Base-by-base conservation (phyloP, 2,797 vertebrate species). In the Odontamblyopus rebecca region DNA sequence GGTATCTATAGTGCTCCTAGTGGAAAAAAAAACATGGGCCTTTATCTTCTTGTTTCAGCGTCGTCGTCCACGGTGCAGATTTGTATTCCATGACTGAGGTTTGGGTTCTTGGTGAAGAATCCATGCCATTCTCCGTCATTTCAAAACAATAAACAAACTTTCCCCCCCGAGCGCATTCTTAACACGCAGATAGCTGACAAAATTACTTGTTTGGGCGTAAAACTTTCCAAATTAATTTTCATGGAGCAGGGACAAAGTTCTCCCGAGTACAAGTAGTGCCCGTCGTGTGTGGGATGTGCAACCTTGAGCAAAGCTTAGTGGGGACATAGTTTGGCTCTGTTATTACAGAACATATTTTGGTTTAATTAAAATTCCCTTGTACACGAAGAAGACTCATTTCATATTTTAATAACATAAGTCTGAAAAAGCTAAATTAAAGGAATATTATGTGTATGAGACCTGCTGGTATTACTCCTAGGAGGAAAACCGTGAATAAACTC, bases 81-180 rank as follows among this genome's bases (percentile, higher is more conserved):
- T 29, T 51, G 44, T 38, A 70, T 59, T 27, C 29, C 23, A 9
- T 67, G 76, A 41, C 76, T 65, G 64, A 69, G 51, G 72, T 61
- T 68, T 75, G 69, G 59, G 65, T 66, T 73, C 67, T 3, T 68
- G 30, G 18, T 70, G 67, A 80, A 70, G 41, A 59, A 75, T 82
- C 70, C 8, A 32, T 74, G 65, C 63, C 71, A 76, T 78, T 80
- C 67, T 74, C 69, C 69, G 65, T 79, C 53, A 77, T 77, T 78
- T 85, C 72, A 69, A 57, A 73, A 75, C 67, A 69, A 84, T 78
- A 86, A 89, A 84, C 82, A 91, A 86, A 83, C 71, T 72, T 63
- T 82, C 82, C 73, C 82, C 80, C 80, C 29, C 16, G 63, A 85
- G 85, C 74, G 18, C 59, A 59, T 71, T 80, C 57, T 50, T 68